Conservation (phyloP, 1,140 invertebrate genomes). For the Trachelipus rathkii region DNA sequence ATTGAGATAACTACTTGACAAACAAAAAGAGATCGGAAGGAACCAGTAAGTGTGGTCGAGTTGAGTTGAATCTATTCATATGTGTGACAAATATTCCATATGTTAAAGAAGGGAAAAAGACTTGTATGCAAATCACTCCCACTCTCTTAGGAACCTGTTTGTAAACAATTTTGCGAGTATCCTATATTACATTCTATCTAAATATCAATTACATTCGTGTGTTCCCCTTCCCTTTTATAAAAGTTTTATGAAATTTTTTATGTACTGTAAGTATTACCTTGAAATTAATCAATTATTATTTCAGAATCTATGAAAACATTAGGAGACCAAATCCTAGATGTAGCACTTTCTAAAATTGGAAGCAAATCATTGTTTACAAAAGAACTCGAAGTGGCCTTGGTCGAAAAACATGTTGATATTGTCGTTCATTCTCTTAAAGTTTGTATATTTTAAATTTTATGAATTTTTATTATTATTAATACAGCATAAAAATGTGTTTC, state of each 20-base stretch:
- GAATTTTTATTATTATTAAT: too few relatives aligned
- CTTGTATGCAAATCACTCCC: too few relatives aligned
- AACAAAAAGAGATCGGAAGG: too few relatives aligned
- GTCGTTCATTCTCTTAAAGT: constrained; percentile 92
- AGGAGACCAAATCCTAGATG: constrained; percentile 84
- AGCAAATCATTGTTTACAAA: constrained; percentile 94
- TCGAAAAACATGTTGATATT: constrained; percentile 77
- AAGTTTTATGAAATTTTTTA: constrained; percentile 19
- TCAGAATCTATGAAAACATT: constrained; percentile 84
- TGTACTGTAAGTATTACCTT: constrained; percentile 23
- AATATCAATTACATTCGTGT: not conserved
- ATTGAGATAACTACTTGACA: too few relatives aligned
- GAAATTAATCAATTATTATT: too few relatives aligned
- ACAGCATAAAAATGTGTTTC: too few relatives aligned
- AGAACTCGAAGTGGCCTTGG: constrained; percentile 83
- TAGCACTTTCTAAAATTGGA: constrained; percentile 88
- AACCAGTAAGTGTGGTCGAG: too few relatives aligned
- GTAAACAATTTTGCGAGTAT: not conserved
- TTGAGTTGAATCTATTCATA: too few relatives aligned
- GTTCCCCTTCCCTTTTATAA: not conserved
- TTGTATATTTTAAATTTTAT: too few relatives aligned
- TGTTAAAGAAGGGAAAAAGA: constrained; percentile 1
- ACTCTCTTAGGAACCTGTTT: not conserved
- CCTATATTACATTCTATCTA: not conserved
- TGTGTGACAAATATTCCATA: not conserved